phyloP scores from a whole-genome alignment of 2,797 vertebrate genomes.

The Rhynchonycteris naso region DNA sequence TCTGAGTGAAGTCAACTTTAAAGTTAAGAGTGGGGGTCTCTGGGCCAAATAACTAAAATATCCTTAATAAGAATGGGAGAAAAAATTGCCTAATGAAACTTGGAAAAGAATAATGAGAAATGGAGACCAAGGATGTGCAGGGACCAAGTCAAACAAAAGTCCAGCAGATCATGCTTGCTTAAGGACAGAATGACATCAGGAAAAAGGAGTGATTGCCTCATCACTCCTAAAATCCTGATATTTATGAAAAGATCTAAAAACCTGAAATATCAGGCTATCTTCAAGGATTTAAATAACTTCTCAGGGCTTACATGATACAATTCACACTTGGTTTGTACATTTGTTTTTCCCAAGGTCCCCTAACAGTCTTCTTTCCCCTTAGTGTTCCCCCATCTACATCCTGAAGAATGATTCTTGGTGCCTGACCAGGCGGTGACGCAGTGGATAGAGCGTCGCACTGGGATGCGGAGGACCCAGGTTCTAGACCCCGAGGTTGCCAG shows the following conservation, averaged over 20 bases:
- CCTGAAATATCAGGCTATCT: not conserved
- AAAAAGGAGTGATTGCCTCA: not conserved
- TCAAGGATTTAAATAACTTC: not conserved
- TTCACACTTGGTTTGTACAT: not conserved
- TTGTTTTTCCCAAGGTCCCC: not conserved
- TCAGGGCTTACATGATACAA: not conserved
- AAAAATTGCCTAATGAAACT: not conserved
- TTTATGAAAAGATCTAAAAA: not conserved
- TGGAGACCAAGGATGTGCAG: not conserved
- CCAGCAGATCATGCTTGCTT: not conserved
- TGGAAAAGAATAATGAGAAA: not conserved
- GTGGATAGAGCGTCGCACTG: too few relatives aligned
- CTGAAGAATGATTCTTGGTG: not conserved
- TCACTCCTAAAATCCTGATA: not conserved
- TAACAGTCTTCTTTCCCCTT: not conserved
- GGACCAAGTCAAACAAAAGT: not conserved
- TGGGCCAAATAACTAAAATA: not conserved
- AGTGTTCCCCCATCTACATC: not conserved
- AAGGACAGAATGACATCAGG: not conserved
- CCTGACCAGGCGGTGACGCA: too few relatives aligned
- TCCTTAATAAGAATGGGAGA: not conserved
- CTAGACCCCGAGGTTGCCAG: too few relatives aligned
- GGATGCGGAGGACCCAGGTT: too few relatives aligned
- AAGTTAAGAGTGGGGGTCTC: not conserved
- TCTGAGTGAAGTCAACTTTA: not conserved